Percentiles rank a stretch among this genome's conserved stretches.
Evolutionary conservation across 2,113 vertebrate species (phyloP).

Genomic region (Rhipidura dahli): DNA sequence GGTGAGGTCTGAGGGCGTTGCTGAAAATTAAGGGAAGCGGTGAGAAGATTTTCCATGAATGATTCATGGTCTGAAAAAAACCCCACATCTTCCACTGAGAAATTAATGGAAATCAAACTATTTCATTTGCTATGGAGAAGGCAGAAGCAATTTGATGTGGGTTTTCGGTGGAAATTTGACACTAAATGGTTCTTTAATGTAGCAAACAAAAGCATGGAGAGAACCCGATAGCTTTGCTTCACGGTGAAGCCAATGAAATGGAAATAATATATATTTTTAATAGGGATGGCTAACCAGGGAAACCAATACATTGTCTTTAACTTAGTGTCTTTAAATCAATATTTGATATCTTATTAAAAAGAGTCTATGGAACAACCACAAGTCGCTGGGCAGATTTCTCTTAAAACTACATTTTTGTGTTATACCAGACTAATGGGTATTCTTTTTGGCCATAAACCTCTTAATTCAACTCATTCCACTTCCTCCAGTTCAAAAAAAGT

Average conservation of each 20-base stretch:
- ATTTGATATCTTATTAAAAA: conserved; percentile 38
- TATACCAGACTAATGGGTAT: neutral
- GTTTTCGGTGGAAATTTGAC: neutral
- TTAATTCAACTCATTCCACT: conserved; percentile 15
- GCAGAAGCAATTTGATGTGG: conserved; percentile 18
- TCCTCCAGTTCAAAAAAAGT: neutral
- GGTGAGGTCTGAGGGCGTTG: neutral
- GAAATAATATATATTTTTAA: conserved; percentile 50
- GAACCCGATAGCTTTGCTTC: neutral
- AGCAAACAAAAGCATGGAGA: conserved; percentile 6
- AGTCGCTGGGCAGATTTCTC: neutral
- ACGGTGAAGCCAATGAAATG: neutral
- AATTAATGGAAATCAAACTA: conserved; percentile 24
- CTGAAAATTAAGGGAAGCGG: neutral
- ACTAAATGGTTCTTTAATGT: conserved; percentile 11
- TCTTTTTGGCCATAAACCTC: conserved; percentile 36
- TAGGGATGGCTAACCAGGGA: conserved; percentile 28
- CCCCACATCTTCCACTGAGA: neutral
- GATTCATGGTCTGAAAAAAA: conserved; percentile 4
- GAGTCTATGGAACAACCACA: neutral
- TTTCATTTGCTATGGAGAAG: neutral
- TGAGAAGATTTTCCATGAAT: neutral
- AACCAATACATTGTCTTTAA: neutral
- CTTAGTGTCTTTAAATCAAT: conserved; percentile 11
- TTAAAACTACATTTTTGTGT: neutral